Evolutionary conservation across 2,113 vertebrate species (phyloP), one percentile per base, ranked within the genome.

Genomic region (Electrona antarctica): DNA sequence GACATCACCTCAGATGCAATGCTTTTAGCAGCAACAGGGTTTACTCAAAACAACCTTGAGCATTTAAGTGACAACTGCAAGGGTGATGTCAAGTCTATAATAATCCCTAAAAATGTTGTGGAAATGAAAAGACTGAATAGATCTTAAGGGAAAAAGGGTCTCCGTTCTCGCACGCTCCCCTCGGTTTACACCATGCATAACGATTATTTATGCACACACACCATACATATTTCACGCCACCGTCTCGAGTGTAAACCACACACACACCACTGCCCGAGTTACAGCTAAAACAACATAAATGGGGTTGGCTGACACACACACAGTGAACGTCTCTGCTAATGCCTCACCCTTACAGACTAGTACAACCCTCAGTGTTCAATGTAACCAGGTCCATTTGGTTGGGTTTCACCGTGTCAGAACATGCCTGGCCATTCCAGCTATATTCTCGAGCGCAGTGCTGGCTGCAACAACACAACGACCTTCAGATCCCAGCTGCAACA

Each of bases 131-230:
- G 6, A 67, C 41, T 57, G 6, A 60, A 69, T 65, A 2, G 70
- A 69, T 77, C 70, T 76, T 76, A 74, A 79, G 79, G n/a, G 33
- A 46, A 72, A 74, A 21, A 21, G 21, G 10, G 46, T 80, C 75
- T 71, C 57, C 15, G 33, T 56, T 69, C 50, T 64, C 0, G 29
- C 70, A 81, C 76, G 79, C 64, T 69, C 77, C 59, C 67, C 21
- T 50, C 71, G 82, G 84, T 74, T 85, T 71, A 84, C 88, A 90
- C 79, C 68, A 73, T 81, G 88, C 85, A 90, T 89, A 88, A 87
- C 33, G 86, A 67, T 91, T 79, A 90, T 91, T 94, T 98, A 98
- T 99, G 96, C 97, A 98, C 92, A 67, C 97, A 98, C 92, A 67
- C 88, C 79, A 91, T 94, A 92, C 96, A 96, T 89, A 92, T 89